phyloP scores from a whole-genome alignment of 2,113 vertebrate genomes.

The Merops nubicus region DNA sequence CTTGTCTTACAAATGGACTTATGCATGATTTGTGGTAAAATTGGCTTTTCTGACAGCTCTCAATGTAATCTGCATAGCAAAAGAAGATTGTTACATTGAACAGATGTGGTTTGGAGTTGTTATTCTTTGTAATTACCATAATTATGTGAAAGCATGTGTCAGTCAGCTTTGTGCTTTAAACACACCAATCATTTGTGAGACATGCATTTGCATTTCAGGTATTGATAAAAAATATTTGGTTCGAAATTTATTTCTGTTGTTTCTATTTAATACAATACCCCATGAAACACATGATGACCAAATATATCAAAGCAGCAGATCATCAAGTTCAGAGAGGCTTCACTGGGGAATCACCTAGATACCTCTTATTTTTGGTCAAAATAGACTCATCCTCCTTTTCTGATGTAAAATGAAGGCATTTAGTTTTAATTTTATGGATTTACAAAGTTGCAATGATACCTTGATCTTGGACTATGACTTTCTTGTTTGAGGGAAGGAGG shows the following conservation, averaged over 20 bases:
- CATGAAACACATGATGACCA: background rate
- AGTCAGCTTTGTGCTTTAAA: conserved; percentile 91
- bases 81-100: conserved; percentile 84
- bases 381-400: background rate
- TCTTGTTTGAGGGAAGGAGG: background rate
- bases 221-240: background rate
- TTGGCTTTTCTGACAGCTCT: conserved; percentile 84
- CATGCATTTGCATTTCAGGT: conserved; percentile 65
- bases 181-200: conserved; percentile 73
- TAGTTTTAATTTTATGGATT: background rate
- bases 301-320: background rate
- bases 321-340: background rate
- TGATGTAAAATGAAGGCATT: background rate
- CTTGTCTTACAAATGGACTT: conserved; percentile 80
- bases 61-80: conserved; percentile 71
- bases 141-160: conserved; percentile 97
- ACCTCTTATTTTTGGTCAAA: background rate
- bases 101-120: conserved; percentile 92
- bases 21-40: conserved; percentile 76
- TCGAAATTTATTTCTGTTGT: background rate
- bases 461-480: background rate
- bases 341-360: background rate
- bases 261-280: conserved; percentile 1
- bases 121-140: conserved; percentile 98
- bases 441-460: background rate